Evolutionary conservation across 1,140 invertebrate genomes (phyloP).

Genomic region (Drosophila orosa): DNA sequence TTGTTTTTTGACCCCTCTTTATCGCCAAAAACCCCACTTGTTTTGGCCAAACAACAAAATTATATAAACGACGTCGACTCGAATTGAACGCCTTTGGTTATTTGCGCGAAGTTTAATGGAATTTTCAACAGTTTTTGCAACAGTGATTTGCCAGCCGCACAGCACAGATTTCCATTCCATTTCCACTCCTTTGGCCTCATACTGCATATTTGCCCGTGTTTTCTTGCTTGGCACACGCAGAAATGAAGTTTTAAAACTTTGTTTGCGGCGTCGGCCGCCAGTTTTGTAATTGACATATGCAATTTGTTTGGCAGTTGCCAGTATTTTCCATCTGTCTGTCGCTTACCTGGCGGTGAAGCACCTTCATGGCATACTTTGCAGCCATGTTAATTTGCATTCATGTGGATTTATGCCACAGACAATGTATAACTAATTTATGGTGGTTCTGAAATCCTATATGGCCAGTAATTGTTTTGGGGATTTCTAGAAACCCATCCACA

Average conservation of each 20-base stretch:
- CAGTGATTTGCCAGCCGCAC: constrained; percentile 71
- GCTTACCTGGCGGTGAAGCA: constrained; percentile 1
- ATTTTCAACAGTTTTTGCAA: constrained; percentile 81
- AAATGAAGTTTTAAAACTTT: constrained; percentile 63
- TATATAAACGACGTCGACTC: constrained; percentile 78
- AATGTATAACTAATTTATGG: constrained; percentile 6
- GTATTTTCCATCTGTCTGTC: constrained; percentile 4
- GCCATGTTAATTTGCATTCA: constrained; percentile 13
- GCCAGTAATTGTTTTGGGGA: not conserved
- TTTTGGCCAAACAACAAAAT: constrained; percentile 73
- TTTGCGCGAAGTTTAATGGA: constrained; percentile 82
- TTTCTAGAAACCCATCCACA: not conserved
- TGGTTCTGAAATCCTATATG: not conserved
- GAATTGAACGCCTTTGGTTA: constrained; percentile 82
- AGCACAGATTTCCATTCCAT: constrained; percentile 5
- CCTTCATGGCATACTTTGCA: constrained; percentile 3
- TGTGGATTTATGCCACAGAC: constrained; percentile 3
- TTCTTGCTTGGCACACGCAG: constrained; percentile 22
- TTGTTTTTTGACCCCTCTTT: constrained; percentile 15
- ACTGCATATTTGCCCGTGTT: constrained; percentile 42
- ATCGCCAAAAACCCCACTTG: constrained; percentile 37
- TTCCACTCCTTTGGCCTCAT: constrained; percentile 5
- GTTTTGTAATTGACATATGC: constrained; percentile 78
- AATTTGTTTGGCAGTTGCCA: constrained; percentile 54
- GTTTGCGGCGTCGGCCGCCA: constrained; percentile 32